Evolutionary conservation across 2,113 vertebrate species (phyloP), one percentile per base, ranked within the genome.

Genomic region (Anser cygnoides): DNA sequence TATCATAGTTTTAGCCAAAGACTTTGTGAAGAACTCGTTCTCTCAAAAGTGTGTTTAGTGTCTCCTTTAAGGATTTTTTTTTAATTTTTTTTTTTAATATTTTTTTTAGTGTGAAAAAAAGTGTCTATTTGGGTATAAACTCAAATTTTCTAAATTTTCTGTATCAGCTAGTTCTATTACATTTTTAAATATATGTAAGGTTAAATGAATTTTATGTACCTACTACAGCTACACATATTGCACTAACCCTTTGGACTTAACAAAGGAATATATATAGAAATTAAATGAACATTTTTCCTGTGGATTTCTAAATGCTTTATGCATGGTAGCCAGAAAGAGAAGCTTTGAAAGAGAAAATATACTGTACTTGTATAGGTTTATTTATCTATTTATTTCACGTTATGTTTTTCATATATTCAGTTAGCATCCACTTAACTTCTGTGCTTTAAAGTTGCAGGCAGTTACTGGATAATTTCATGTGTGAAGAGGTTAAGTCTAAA

Each of bases 361-460:
- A 19, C 20, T 31, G 22, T 39, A 44, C 5, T 58, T 73, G 46
- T 31, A 39, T 25, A 79, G 6, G 5, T 10, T 68, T 92, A 3
- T 8, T 84, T 59, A 37, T 46, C 25, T 13, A 16, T 87, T 78
- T 82, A 39, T 65, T 76, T 94, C 35, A 3, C 11, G 79, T 89
- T 44, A 4, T 46, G 15, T 3, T 81, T 94, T 84, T 81, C 35
- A 18, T 23, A 28, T 44, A 41, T 37, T 84, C 84, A 94, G 33
- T 67, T 82, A 68, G 17, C 72, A 37, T 62, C 57, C 49, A 50
- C 22, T 89, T 94, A 95, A 96, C 92, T 75, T 14, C 6, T 84
- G 59, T 92, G 49, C 23, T 90, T 92, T 91, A 95, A 95, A 90
- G 28, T 90, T 94, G 81, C 37, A 63, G 65, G 35, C 25, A 86